Base-by-base conservation (phyloP, 1,140 invertebrate genomes). In the Heliconius congener region DNA sequence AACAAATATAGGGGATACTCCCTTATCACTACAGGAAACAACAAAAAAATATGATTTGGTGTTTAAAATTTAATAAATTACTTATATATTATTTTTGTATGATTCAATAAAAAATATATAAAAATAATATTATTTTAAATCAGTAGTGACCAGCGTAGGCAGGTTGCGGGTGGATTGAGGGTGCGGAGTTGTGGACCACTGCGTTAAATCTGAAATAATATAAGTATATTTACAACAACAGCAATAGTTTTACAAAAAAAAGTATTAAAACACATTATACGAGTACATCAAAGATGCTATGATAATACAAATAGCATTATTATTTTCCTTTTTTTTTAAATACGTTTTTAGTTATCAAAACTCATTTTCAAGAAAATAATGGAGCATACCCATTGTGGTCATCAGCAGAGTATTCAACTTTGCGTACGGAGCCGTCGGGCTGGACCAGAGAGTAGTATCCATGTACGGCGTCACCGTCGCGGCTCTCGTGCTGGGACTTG, bases 371-470 rank as follows among this genome's bases (percentile, higher is more conserved):
- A 52, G 16, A 52, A 77, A 60, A 70, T n/a, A 71, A 46, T 46
- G 13, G 13, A 46, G 4, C 72, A 16, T 19, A 93, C 91, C 91
- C 91, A 74, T 90, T 83, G 78, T 89, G 90, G 84, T 95, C 91
- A 55, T 94, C 88, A 85, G 93, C 93, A 73, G 90, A 84, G 88
- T 94, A 94, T 11, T 86, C 85, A 8, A 94, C 91, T 81, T 93
- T 91, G 76, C 90, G 89, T 86, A 88, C 87, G 23, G 92, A 87
- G 42, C 91, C 93, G 80, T 94, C 91, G 30, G 90, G 89, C 77
- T 93, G 93, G 80, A 96, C 94, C 11, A 96, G 86, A 4, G 94
- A 95, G 89, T 96, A 96, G 78, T 95, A 95, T 1, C 96, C 96
- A 81, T 95, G 95, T 19, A 96, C 96, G 9, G 95, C 84, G 78